A percentile compares a stretch with the other conserved stretches of the same genome.
phyloP scores from a whole-genome alignment of 2,888 invertebrate species.

The Sepioteuthis lessoniana region DNA sequence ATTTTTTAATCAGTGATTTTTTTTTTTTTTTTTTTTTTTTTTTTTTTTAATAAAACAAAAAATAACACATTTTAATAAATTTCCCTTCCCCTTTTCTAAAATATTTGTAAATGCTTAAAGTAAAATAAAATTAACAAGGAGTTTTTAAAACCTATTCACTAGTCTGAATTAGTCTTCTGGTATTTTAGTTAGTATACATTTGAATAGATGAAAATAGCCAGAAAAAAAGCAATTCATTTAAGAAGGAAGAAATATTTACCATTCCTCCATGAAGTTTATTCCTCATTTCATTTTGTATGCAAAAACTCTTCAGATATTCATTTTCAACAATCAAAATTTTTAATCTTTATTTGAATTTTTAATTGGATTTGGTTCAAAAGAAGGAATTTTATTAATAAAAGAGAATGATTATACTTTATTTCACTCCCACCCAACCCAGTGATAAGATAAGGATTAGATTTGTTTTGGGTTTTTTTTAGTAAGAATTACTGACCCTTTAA shows the following conservation, averaged over 20 bases:
- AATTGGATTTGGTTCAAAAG: neutral
- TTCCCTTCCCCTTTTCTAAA: neutral
- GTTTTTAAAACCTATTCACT: neutral
- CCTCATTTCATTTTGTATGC: neutral
- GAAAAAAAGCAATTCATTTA: neutral
- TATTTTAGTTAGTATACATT: neutral
- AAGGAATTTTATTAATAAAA: neutral
- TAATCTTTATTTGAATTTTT: neutral
- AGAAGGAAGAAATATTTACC: neutral
- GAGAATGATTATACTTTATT: neutral
- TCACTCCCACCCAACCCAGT: too few species aligned
- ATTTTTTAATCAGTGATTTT: neutral
- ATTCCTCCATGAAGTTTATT: neutral
- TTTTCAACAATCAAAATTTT: conserved; percentile 33
- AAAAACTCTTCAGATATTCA: neutral
- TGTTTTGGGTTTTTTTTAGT: too few species aligned
- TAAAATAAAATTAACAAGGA: neutral
- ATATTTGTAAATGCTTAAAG: neutral
- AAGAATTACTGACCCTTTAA: too few species aligned
- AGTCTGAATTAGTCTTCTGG: neutral
- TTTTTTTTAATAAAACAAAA: too few species aligned
- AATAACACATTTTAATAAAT: too few species aligned
- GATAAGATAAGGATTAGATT: too few species aligned
- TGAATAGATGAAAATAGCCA: neutral
- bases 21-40: too few species aligned